Evolutionary conservation across 1,140 invertebrate genomes (phyloP), one percentile per base, ranked within the genome.

Genomic region (Delia radicum): DNA sequence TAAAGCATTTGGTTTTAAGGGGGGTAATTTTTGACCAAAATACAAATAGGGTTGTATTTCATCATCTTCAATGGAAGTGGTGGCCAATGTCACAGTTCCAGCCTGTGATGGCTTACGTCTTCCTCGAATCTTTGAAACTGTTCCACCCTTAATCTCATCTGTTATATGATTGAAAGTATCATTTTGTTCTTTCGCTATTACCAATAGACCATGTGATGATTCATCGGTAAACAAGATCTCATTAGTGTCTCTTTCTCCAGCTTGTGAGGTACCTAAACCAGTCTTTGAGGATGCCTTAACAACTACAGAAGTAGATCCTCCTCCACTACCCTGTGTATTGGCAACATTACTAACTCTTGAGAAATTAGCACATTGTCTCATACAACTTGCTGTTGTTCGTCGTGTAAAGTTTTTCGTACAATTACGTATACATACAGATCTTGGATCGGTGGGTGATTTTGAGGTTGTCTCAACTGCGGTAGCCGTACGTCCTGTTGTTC

Each of bases 31-130:
- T 80, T 92, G 90, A 0, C 91, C 91, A 81, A 93, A 93, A 77
- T 89, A 91, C n/a, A 92, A 85, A 82, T 92, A 93, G 42, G 91
- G 91, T 62, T 90, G 89, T 87, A 92, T 89, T 77, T 92, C 91
- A 80, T 92, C 91, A 31, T 90, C 65, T 21, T 85, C 80, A 55
- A 77, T 63, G 21, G 80, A 80, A 1, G 75, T 78, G 15, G 79
- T 65, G 13, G 79, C 73, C 18, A 75, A 42, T 8, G 71, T 79
- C 6, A 76, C 75, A 6, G 76, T 73, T 24, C 18, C 75, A 5
- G 24, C n/a, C 71, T 13, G 33, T 61, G 27, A 26, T 26, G 76
- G 77, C 67, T 82, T 85, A 76, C 79, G 77, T 27, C 79, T 78
- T n/a, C 71, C 15, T 15, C 76, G 61, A 4, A 67, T 15, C 72